A percentile compares a stretch with the other conserved stretches of the same genome.
Evolutionary conservation across 1,140 invertebrate genomes (phyloP).

Genomic region (Papilio helenus): DNA sequence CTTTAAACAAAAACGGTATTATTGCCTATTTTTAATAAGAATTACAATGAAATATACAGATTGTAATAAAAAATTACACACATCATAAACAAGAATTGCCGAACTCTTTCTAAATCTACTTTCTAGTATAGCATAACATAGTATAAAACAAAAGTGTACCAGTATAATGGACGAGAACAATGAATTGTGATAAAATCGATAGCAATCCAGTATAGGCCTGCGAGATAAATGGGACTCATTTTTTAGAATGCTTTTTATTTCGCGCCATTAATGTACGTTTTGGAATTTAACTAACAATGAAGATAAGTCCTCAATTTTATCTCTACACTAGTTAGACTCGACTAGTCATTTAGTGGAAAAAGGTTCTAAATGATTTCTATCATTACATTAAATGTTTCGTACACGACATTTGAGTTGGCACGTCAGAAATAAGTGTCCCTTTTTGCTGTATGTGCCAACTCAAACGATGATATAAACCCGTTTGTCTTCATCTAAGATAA

Average conservation of each 20-base stretch:
- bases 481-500: background rate
- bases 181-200: slow-evolving; percentile 5
- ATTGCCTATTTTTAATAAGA: no score
- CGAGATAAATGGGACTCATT: slow-evolving; percentile 20
- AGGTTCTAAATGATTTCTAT: background rate
- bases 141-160: slow-evolving; percentile 3
- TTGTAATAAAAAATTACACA: no score
- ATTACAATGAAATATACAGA: no score
- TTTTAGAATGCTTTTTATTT: slow-evolving; percentile 23
- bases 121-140: background rate
- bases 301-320: background rate
- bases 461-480: background rate
- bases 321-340: no score
- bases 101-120: background rate
- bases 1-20: no score
- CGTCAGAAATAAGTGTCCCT: background rate
- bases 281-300: background rate
- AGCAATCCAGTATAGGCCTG: background rate
- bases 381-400: background rate
- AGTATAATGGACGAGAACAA: slow-evolving; percentile 19
- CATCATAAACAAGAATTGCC: no score
- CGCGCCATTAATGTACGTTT: background rate
- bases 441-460: background rate
- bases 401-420: background rate
- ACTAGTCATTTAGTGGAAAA: background rate